phyloP scores from a whole-genome alignment of 2,888 invertebrate species.

The Carabus problematicus region DNA sequence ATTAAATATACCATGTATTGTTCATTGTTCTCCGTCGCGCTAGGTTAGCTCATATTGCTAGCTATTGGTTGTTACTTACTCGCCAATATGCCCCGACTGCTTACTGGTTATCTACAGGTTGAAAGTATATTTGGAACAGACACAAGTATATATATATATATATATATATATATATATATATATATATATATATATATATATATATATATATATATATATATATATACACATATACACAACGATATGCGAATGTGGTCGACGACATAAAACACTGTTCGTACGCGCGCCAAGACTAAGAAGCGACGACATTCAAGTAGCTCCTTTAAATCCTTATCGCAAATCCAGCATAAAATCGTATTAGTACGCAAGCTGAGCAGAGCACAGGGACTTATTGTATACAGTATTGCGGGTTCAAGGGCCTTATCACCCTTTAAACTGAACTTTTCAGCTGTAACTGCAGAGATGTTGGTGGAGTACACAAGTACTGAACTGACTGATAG shows the following conservation, averaged over 20 bases:
- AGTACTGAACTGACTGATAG: not conserved
- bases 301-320: conserved; percentile 54
- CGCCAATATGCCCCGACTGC: not conserved
- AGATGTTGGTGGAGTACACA: not conserved
- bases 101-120: too few relatives aligned
- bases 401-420: conserved; percentile 60
- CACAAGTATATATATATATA: conserved; percentile 15
- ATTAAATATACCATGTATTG: conserved; percentile 40
- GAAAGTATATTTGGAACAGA: too few relatives aligned
- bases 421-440: conserved; percentile 58
- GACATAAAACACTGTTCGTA: too few relatives aligned
- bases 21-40: conserved; percentile 1
- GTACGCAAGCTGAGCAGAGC: conserved; percentile 55
- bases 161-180: too few relatives aligned
- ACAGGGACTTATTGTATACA: conserved; percentile 59
- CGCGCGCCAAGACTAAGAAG: conserved; percentile 27
- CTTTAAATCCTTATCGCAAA: conserved; percentile 69
- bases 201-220: too few relatives aligned
- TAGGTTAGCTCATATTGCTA: not conserved
- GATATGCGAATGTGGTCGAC: too few relatives aligned
- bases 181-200: too few relatives aligned
- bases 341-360: conserved; percentile 74
- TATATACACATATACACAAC: conserved; percentile 9
- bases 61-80: not conserved
- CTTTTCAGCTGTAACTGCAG: conserved; percentile 51